Percentiles rank a stretch among this genome's conserved stretches.
These are phyloP conservation scores for Lutra lutra DNA, from an alignment of 2,797 vertebrate species.

Conservation along the genomic window DNA sequence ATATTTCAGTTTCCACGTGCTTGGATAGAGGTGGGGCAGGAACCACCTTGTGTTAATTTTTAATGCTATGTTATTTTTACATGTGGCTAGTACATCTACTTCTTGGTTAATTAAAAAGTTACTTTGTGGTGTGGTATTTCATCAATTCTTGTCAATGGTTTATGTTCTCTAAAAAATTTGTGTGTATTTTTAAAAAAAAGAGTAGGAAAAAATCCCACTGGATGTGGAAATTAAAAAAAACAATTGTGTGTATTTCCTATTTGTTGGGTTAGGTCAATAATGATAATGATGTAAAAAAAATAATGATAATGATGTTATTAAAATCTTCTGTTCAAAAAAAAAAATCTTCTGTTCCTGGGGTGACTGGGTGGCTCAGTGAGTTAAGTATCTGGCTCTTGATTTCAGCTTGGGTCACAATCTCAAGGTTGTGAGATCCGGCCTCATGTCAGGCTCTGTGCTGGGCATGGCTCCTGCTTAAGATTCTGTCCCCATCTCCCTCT, in stretches of 20 bases:
- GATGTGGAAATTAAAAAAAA: not conserved
- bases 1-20: not conserved
- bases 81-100: not conserved
- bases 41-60: not conserved
- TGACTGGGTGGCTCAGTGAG: not conserved
- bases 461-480: not conserved
- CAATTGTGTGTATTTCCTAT: not conserved
- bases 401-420: not conserved
- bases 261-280: constrained; percentile 11
- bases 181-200: not conserved
- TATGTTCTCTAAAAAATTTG: constrained; percentile 1
- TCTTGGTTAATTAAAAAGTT: constrained; percentile 21
- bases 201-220: not conserved
- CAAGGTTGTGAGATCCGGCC: not conserved
- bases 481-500: not conserved
- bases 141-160: not conserved
- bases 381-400: not conserved
- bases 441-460: not conserved
- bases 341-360: constrained; percentile 34
- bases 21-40: not conserved
- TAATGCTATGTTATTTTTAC: not conserved
- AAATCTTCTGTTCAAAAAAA: constrained; percentile 17
- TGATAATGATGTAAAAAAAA: not conserved
- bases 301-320: not conserved
- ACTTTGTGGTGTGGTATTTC: not conserved